A percentile compares a stretch with the other conserved stretches of the same genome.
These are phyloP conservation scores for Argopecten irradians DNA, from an alignment of 1,140 invertebrate species.

Conservation along the genomic window DNA sequence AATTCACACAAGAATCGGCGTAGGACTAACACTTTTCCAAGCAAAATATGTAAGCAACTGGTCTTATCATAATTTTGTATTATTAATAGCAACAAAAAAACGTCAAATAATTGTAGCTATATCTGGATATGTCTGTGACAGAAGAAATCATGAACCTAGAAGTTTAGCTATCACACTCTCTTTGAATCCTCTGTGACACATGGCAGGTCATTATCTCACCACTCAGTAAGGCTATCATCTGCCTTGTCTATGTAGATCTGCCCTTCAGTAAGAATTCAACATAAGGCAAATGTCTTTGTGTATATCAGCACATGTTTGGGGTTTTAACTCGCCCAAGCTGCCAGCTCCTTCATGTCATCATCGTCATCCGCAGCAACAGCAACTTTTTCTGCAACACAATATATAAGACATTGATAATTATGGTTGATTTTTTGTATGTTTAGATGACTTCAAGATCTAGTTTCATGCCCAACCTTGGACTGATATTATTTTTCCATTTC, in stretches of 20 bases:
- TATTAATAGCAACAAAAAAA: background rate
- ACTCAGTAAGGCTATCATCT: background rate
- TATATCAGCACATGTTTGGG: background rate
- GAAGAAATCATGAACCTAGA: background rate
- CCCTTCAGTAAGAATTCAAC: background rate
- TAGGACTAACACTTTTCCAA: background rate
- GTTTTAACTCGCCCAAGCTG: conserved; percentile 58
- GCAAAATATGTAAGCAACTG: background rate
- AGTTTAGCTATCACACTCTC: conserved; percentile 9
- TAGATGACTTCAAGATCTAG: background rate
- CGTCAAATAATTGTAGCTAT: background rate
- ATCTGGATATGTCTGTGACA: background rate
- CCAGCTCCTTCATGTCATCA: conserved; percentile 64
- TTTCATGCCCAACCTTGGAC: no score
- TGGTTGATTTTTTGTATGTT: background rate
- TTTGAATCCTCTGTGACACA: background rate
- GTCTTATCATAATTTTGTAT: background rate
- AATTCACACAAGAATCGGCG: background rate
- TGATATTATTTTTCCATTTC: no score
- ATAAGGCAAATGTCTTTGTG: conserved; percentile 1
- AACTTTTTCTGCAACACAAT: conserved; percentile 38
- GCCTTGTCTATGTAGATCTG: background rate
- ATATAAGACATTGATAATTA: background rate
- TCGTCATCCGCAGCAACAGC: conserved; percentile 57
- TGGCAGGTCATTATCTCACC: background rate